Conservation (phyloP, 2,888 invertebrate species). For the Agonopterix subpropinquella region DNA sequence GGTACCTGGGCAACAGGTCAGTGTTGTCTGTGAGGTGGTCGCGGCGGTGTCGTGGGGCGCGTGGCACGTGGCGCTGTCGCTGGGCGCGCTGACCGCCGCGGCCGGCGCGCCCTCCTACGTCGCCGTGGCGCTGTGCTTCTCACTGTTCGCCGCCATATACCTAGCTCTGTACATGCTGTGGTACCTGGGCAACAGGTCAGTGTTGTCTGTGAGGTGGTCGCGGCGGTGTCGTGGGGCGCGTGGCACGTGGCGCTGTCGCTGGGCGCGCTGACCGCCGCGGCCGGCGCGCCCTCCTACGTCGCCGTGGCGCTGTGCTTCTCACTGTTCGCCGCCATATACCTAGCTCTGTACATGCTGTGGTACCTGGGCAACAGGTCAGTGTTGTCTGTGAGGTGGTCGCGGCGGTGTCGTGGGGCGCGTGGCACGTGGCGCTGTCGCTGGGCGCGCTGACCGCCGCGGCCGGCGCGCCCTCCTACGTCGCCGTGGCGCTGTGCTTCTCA, state of each 20-base stretch:
- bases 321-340: slow-evolving; percentile 74
- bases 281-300: slow-evolving; percentile 78
- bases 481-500: slow-evolving; percentile 74
- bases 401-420: slow-evolving; percentile 84
- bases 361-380: too few relatives aligned
- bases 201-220: too few relatives aligned
- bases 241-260: slow-evolving; percentile 82
- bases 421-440: slow-evolving; percentile 82
- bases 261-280: slow-evolving; percentile 79
- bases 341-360: slow-evolving; percentile 79
- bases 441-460: slow-evolving; percentile 80
- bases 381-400: too few relatives aligned
- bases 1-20: slow-evolving; percentile 82
- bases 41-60: slow-evolving; percentile 84
- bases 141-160: slow-evolving; percentile 75
- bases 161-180: slow-evolving; percentile 78
- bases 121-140: slow-evolving; percentile 77
- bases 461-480: slow-evolving; percentile 79
- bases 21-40: too few relatives aligned
- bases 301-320: slow-evolving; percentile 77
- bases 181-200: slow-evolving; percentile 81
- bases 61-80: slow-evolving; percentile 82
- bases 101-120: slow-evolving; percentile 78
- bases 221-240: slow-evolving; percentile 84
- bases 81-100: slow-evolving; percentile 80